Evolutionary conservation across 1,140 invertebrate species (phyloP).

Genomic region (Drosophila tsacasi): DNA sequence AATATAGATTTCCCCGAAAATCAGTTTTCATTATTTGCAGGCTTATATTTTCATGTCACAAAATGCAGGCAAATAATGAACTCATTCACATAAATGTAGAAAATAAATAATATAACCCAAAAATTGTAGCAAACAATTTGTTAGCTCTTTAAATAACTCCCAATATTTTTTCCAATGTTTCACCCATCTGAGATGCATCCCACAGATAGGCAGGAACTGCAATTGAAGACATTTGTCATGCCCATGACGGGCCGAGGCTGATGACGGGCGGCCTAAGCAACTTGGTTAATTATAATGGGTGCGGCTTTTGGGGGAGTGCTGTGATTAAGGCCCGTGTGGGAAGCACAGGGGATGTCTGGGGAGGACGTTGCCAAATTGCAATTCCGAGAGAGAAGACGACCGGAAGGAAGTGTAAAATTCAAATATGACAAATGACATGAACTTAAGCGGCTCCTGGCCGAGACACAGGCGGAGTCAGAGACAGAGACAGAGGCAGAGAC

Average conservation of each 20-base stretch:
- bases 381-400: constrained; percentile 70
- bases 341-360: background rate
- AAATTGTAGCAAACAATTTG: background rate
- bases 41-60: background rate
- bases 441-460: constrained; percentile 71
- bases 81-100: background rate
- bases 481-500: background rate
- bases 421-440: constrained; percentile 84
- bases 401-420: constrained; percentile 84
- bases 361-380: constrained; percentile 62
- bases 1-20: no score
- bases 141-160: no score
- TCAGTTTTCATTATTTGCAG: background rate
- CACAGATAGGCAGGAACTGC: constrained; percentile 78
- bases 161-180: background rate
- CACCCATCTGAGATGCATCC: constrained; percentile 54
- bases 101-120: background rate
- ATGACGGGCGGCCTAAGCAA: constrained; percentile 49
- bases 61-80: background rate
- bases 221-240: constrained; percentile 82
- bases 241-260: constrained; percentile 27
- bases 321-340: constrained; percentile 51
- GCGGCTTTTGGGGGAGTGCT: constrained; percentile 50
- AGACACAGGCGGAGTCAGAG: constrained; percentile 5
- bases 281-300: constrained; percentile 80